Evolutionary conservation across 2,113 vertebrate genomes (phyloP).

Genomic region (Alectura lathami): DNA sequence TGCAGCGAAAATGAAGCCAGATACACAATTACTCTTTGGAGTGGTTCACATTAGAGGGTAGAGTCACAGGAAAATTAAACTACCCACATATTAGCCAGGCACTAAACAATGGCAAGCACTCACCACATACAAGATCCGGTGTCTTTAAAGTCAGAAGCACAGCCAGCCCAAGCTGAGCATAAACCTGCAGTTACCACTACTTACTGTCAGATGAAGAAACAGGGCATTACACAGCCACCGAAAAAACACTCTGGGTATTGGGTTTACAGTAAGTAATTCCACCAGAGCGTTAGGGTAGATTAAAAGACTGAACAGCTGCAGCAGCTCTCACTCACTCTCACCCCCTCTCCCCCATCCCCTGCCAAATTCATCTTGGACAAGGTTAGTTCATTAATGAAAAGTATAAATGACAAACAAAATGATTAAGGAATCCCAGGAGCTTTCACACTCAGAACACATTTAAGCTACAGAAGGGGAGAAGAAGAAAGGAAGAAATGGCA

Average conservation of each 20-base stretch:
- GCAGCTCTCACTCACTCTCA: background rate
- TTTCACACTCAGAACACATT: background rate
- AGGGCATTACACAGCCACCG: background rate
- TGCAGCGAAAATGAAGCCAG: rapidly evolving
- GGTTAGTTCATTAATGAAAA: background rate
- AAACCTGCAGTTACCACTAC: background rate
- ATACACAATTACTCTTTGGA: no score
- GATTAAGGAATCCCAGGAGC: background rate
- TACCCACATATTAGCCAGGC: rapidly evolving
- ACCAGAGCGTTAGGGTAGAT: background rate
- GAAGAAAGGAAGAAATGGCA: background rate
- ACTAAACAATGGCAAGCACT: background rate
- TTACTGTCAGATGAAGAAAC: background rate
- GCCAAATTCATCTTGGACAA: background rate
- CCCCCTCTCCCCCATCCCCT: background rate
- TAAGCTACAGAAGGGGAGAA: background rate
- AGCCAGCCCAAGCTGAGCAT: background rate
- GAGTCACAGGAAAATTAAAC: background rate
- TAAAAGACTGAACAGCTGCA: background rate
- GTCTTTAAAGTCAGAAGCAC: background rate
- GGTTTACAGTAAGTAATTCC: background rate
- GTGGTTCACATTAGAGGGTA: no score
- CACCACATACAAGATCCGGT: background rate
- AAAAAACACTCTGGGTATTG: background rate
- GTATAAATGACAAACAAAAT: background rate